Percentiles rank a stretch among this genome's conserved stretches.
These are phyloP conservation scores for Mirounga angustirostris DNA, from an alignment of 2,113 vertebrate genomes.

Conservation along the genomic window DNA sequence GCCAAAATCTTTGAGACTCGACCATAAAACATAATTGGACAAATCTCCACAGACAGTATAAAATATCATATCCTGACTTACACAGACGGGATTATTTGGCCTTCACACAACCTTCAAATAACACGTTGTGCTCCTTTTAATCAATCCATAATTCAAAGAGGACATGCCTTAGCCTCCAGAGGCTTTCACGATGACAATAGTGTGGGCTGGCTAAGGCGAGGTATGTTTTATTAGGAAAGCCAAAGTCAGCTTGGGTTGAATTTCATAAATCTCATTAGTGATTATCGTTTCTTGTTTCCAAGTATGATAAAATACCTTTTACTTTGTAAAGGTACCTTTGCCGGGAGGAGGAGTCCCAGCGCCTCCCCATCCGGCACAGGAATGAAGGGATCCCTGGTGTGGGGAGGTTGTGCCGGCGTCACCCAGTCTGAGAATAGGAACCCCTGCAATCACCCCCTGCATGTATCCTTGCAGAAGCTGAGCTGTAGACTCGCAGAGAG, in stretches of 20 bases:
- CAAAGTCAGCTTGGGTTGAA: conserved; percentile 77
- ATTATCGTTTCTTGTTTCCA: conserved; percentile 80
- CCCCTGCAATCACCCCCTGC: not conserved
- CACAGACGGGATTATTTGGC: conserved; percentile 80
- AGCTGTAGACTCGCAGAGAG: not conserved
- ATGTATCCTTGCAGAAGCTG: not conserved
- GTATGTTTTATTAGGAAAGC: conserved; percentile 81
- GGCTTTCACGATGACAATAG: conserved; percentile 70
- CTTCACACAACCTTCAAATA: conserved; percentile 83
- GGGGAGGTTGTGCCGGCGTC: conserved; percentile 63
- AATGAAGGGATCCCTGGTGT: conserved; percentile 76
- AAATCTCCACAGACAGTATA: conserved; percentile 66
- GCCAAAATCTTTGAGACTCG: conserved; percentile 48
- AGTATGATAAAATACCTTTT: conserved; percentile 83
- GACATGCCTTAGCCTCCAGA: conserved; percentile 66
- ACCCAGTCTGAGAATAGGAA: not conserved
- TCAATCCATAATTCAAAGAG: conserved; percentile 84
- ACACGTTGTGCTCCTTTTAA: conserved; percentile 76
- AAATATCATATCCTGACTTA: conserved; percentile 77
- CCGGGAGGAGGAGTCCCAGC: conserved; percentile 55
- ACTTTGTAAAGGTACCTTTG: conserved; percentile 73
- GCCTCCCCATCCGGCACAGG: conserved; percentile 50
- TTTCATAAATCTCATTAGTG: conserved; percentile 87
- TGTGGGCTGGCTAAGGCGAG: conserved; percentile 64
- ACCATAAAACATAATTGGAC: conserved; percentile 76